Evolutionary conservation across 1,140 invertebrate species (phyloP).

Genomic region (Zaprionus inermis): DNA sequence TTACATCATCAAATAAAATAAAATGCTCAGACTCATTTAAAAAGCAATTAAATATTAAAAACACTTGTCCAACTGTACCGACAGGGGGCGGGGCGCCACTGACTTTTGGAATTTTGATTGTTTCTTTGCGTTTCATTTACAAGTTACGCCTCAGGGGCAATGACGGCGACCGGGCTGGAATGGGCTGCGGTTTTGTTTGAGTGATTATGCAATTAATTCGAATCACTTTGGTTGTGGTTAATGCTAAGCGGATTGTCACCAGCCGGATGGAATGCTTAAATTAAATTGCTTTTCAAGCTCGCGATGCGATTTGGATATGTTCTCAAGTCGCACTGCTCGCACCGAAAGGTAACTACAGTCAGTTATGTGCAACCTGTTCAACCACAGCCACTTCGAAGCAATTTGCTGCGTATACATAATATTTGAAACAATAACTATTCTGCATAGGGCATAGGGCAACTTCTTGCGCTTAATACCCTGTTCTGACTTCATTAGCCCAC

Average conservation of each 20-base stretch:
- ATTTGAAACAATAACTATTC: too few relatives aligned
- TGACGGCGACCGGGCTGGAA: not conserved
- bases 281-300: too few relatives aligned
- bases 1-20: conserved; percentile 82
- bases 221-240: conserved; percentile 62
- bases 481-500: too few relatives aligned
- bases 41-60: conserved; percentile 83
- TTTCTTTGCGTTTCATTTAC: conserved; percentile 73
- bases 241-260: conserved; percentile 40
- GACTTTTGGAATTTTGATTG: conserved; percentile 80
- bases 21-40: conserved; percentile 81
- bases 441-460: too few relatives aligned
- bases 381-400: too few relatives aligned
- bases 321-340: too few relatives aligned
- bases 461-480: too few relatives aligned
- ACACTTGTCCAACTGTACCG: conserved; percentile 71
- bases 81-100: conserved; percentile 23
- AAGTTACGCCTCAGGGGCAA: conserved; percentile 28
- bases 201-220: conserved; percentile 80
- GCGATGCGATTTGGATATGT: too few relatives aligned
- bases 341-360: too few relatives aligned
- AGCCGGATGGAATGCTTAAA: conserved; percentile 17
- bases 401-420: too few relatives aligned
- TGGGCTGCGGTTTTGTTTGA: conserved; percentile 66
- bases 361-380: too few relatives aligned